Conservation (phyloP, 2,797 vertebrate genomes). For the Chloroceryle inda region DNA sequence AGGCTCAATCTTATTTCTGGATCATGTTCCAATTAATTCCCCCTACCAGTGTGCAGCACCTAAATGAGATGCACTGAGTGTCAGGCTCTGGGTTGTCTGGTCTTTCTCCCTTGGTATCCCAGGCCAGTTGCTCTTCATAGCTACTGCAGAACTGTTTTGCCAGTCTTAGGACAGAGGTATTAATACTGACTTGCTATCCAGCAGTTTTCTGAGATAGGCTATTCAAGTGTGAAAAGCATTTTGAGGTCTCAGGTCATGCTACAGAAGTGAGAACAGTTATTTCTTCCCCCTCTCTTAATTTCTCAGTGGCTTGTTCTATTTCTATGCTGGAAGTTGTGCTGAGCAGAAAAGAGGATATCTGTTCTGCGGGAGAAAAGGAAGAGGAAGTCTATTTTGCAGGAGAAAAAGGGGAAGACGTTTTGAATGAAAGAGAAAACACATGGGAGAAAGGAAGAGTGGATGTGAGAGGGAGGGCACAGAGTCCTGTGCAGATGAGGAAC, state of each 20-base stretch:
- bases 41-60: neutral
- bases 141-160: neutral
- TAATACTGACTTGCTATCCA: neutral
- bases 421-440: slow-evolving; percentile 2
- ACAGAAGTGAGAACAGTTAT: slow-evolving; percentile 24
- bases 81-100: neutral
- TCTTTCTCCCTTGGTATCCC: neutral
- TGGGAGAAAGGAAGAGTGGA: neutral
- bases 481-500: neutral
- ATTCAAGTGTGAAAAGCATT: slow-evolving; percentile 22
- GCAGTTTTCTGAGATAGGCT: neutral
- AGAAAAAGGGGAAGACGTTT: neutral
- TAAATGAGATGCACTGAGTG: neutral
- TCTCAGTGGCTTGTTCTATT: neutral
- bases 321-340: neutral
- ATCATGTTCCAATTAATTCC: slow-evolving; percentile 16
- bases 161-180: neutral
- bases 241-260: slow-evolving; percentile 20
- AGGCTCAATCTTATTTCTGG: slow-evolving; percentile 6
- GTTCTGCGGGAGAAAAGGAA: neutral
- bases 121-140: neutral
- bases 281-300: slow-evolving; percentile 17
- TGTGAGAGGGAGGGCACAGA: neutral
- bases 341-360: neutral
- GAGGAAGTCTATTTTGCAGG: neutral